phyloP scores from a whole-genome alignment of 2,797 vertebrate species.

The Neomorphus geoffroyi region DNA sequence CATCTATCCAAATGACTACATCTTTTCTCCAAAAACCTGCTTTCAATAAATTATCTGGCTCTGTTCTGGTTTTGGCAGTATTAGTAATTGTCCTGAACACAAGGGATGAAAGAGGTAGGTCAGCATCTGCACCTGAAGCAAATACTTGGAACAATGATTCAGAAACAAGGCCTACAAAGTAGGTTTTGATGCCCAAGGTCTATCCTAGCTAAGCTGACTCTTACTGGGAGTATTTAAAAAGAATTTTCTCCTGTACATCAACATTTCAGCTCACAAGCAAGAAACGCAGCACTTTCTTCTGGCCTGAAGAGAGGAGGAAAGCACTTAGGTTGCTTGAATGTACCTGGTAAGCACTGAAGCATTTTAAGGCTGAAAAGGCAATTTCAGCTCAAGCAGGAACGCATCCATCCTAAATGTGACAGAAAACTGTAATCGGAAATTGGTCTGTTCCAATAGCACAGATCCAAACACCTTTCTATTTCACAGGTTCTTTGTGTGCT shows the following conservation, averaged over 20 bases:
- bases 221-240: background rate
- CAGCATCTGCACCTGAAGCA: constrained; percentile 1
- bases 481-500: constrained; percentile 19
- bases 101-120: background rate
- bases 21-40: background rate
- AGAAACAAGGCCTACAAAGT: background rate
- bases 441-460: background rate
- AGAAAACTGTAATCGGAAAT: constrained; percentile 24
- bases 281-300: background rate
- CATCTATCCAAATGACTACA: background rate
- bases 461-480: constrained; percentile 11
- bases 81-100: background rate
- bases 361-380: background rate
- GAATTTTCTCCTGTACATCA: background rate
- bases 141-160: background rate
- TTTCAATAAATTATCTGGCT: background rate
- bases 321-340: background rate
- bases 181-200: constrained; percentile 5
- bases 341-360: background rate
- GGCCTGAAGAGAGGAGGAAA: background rate
- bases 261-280: background rate
- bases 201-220: background rate
- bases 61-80: background rate
- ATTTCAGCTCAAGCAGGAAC: constrained; percentile 19
- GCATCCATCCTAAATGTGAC: constrained; percentile 1